A percentile compares a stretch with the other conserved stretches of the same genome.
phyloP scores from a whole-genome alignment of 2,888 invertebrate species.

The Caenorhabditis wallacei region DNA sequence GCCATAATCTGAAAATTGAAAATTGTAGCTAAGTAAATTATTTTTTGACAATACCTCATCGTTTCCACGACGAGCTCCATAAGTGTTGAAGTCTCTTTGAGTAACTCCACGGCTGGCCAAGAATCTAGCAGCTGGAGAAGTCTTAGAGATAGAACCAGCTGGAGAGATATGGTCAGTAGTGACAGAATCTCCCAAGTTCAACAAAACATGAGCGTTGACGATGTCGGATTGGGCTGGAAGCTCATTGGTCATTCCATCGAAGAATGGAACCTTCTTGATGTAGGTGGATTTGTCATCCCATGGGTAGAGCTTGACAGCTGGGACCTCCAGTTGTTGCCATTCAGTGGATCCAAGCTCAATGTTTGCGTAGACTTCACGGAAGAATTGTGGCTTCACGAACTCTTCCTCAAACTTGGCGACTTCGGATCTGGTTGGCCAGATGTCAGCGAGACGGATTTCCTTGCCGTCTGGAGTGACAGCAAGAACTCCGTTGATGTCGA shows the following conservation, averaged over 20 bases:
- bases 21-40: not conserved
- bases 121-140: slow-evolving; percentile 91
- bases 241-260: slow-evolving; percentile 88
- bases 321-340: slow-evolving; percentile 91
- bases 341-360: slow-evolving; percentile 89
- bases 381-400: slow-evolving; percentile 96
- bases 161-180: slow-evolving; percentile 99
- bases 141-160: slow-evolving; percentile 96
- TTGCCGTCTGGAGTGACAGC: slow-evolving; percentile 72
- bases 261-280: slow-evolving; percentile 97
- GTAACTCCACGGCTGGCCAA: slow-evolving; percentile 87
- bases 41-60: slow-evolving; percentile 87
- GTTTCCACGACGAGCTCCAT: slow-evolving; percentile 96
- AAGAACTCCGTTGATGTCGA: slow-evolving; percentile 89
- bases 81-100: slow-evolving; percentile 97
- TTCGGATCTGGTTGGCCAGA: slow-evolving; percentile 95
- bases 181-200: slow-evolving; percentile 95
- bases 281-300: slow-evolving; percentile 95
- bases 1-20: slow-evolving; percentile 88
- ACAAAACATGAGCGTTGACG: slow-evolving; percentile 89
- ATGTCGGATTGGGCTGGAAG: slow-evolving; percentile 86
- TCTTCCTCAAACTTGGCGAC: slow-evolving; percentile 90
- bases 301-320: slow-evolving; percentile 90
- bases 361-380: slow-evolving; percentile 86
- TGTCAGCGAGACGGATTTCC: slow-evolving; percentile 89